phyloP scores from a whole-genome alignment of 2,113 vertebrate species.

The Chaetorhynchus papuensis region DNA sequence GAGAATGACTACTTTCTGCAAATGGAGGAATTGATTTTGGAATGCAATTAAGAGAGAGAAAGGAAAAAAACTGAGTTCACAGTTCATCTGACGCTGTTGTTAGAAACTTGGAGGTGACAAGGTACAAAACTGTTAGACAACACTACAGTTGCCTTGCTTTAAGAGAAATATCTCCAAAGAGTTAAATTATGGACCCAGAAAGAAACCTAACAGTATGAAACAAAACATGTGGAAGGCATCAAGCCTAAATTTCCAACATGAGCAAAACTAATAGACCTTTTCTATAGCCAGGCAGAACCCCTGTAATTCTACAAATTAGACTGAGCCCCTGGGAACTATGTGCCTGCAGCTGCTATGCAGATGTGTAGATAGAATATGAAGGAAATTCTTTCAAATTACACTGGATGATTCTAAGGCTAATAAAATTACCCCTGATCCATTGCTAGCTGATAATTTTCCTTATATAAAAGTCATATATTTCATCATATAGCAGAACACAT shows the following conservation, averaged over 20 bases:
- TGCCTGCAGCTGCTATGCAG: slow-evolving; percentile 72
- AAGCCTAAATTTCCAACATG: slow-evolving; percentile 62
- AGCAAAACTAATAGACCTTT: slow-evolving; percentile 69
- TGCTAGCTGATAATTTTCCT: not conserved
- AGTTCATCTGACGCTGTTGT: not conserved
- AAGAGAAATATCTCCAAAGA: slow-evolving; percentile 42
- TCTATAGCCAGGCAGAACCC: slow-evolving; percentile 67
- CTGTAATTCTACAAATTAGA: slow-evolving; percentile 76
- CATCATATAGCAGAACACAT: not conserved
- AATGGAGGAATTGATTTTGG: not conserved
- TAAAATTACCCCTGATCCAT: slow-evolving; percentile 10
- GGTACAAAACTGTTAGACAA: not conserved
- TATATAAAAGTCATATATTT: not conserved
- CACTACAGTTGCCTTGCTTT: not conserved
- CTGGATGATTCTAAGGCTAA: slow-evolving; percentile 20
- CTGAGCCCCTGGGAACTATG: slow-evolving; percentile 67
- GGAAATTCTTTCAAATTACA: slow-evolving; percentile 39
- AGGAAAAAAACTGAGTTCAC: not conserved
- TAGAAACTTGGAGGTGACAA: not conserved
- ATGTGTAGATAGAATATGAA: slow-evolving; percentile 50
- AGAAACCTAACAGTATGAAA: slow-evolving; percentile 38
- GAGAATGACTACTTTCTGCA: not conserved
- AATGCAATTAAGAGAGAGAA: not conserved
- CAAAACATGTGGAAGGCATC: slow-evolving; percentile 74
- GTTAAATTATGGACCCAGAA: slow-evolving; percentile 50